Conservation (phyloP, 37 sponge, comb jelly and placozoan species). For the Beroe ovata region DNA sequence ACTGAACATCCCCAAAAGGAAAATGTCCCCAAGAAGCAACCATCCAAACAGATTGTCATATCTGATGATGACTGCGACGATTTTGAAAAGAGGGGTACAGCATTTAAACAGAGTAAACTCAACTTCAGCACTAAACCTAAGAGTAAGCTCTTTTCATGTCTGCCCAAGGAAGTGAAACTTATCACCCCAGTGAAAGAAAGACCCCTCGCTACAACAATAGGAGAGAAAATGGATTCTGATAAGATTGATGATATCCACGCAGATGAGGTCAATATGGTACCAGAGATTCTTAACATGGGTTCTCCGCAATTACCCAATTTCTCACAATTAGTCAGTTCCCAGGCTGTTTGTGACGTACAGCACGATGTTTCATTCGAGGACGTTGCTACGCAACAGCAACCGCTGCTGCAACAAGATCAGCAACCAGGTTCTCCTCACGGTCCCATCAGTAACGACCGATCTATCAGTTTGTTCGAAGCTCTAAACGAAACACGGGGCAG, state of each 20-base stretch:
- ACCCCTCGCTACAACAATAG: no score
- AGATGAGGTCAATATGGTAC: not conserved
- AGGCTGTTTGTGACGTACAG: not conserved
- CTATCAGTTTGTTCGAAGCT: constrained; percentile 12
- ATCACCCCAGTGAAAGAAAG: not conserved
- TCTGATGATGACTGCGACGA: constrained; percentile 50
- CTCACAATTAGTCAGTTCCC: not conserved
- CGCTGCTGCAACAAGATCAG: not conserved
- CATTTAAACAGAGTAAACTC: constrained; percentile 13
- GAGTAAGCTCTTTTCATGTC: constrained; percentile 9
- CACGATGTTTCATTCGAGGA: constrained; percentile 32
- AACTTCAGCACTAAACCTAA: constrained; percentile 2
- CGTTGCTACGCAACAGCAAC: not conserved
- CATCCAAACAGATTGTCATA: not conserved
- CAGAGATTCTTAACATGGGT: not conserved
- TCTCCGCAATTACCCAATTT: not conserved
- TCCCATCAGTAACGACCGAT: not conserved
- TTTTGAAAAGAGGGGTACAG: not conserved
- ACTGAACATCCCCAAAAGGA: not conserved
- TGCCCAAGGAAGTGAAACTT: not conserved
- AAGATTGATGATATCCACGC: not conserved
- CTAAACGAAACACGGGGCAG: not conserved
- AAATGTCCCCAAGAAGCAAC: not conserved
- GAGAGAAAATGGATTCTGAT: no score
- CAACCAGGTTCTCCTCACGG: not conserved